Percentiles rank a stretch among this genome's conserved stretches.
phyloP scores from a whole-genome alignment of 2,888 invertebrate species.

The Perizoma affinitatum region DNA sequence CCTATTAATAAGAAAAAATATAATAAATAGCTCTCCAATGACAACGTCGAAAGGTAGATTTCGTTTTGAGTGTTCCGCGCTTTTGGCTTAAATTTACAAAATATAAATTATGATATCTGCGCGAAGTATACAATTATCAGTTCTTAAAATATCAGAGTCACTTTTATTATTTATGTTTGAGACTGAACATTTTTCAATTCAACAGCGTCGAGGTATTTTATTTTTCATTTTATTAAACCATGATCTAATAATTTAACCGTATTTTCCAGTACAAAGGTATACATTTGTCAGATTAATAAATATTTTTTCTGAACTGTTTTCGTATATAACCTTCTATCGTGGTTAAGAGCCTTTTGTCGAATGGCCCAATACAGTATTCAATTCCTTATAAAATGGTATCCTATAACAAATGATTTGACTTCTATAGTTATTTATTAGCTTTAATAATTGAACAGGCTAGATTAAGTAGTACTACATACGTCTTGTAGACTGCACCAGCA shows the following conservation, averaged over 20 bases:
- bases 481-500: background rate
- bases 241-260: constrained; percentile 30
- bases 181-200: constrained; percentile 36
- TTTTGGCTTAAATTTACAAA: no score
- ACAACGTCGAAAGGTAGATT: constrained; percentile 27
- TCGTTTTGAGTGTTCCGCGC: background rate
- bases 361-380: no score
- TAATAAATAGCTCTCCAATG: constrained; percentile 27
- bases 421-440: no score
- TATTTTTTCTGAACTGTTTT: background rate
- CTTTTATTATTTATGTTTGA: background rate
- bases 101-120: no score
- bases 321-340: no score
- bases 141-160: no score
- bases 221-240: constrained; percentile 78
- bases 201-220: constrained; percentile 67
- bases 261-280: constrained; percentile 5
- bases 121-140: no score
- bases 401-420: no score
- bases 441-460: no score
- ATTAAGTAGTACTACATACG: no score
- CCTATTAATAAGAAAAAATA: constrained; percentile 67
- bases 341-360: no score
- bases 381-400: no score
- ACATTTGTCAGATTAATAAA: background rate